A percentile compares a stretch with the other conserved stretches of the same genome.
Evolutionary conservation across 1,140 invertebrate species (phyloP).

Genomic region (Harpegnathos saltator): DNA sequence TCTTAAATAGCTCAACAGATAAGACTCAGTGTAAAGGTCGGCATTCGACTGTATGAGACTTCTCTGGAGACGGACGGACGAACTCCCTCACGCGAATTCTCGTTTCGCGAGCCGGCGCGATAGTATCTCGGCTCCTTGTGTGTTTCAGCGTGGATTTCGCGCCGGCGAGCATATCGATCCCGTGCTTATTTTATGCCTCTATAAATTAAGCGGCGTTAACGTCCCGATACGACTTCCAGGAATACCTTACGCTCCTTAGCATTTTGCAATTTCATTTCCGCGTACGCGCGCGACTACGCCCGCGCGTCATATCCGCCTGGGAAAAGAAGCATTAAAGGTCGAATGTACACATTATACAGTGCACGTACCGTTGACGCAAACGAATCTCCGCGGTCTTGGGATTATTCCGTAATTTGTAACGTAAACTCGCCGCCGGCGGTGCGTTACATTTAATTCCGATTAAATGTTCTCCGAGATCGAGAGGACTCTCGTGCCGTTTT

Average conservation of each 20-base stretch:
- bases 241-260: conserved; percentile 43
- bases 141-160: conserved; percentile 63
- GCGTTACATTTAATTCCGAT: conserved; percentile 41
- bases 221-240: conserved; percentile 33
- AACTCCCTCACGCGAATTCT: conserved; percentile 67
- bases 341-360: conserved; percentile 26
- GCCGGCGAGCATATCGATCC: conserved; percentile 61
- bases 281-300: conserved; percentile 16
- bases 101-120: conserved; percentile 66
- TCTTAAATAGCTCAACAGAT: conserved; percentile 65
- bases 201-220: conserved; percentile 66
- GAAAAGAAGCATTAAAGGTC: conserved; percentile 45
- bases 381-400: conserved; percentile 20
- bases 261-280: conserved; percentile 56
- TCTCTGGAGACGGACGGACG: conserved; percentile 16
- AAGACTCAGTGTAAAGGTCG: conserved; percentile 53
- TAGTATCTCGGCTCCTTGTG: conserved; percentile 64
- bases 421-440: conserved; percentile 31
- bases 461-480: conserved; percentile 22
- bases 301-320: conserved; percentile 33
- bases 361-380: conserved; percentile 28
- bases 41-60: conserved; percentile 48
- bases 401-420: conserved; percentile 21
- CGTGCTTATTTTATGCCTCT: conserved; percentile 62
- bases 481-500: conserved; percentile 20